phyloP scores from a whole-genome alignment of 2,797 vertebrate species.

The Falco concolor region DNA sequence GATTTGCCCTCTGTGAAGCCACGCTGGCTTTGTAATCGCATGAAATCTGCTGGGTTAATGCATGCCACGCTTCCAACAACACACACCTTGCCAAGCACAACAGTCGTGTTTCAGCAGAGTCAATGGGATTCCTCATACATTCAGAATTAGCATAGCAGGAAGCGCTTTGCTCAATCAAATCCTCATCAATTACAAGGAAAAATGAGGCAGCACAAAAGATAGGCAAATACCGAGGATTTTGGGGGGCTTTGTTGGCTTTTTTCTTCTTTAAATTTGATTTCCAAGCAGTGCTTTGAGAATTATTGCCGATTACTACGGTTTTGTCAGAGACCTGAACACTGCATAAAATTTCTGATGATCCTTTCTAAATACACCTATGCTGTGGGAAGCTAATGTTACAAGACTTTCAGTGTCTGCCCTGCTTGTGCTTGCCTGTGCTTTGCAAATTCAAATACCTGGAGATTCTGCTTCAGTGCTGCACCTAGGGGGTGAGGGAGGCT shows the following conservation, averaged over 20 bases:
- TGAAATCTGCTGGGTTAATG: rapidly evolving
- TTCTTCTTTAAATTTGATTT: neutral
- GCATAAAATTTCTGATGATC: neutral
- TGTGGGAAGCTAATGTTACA: neutral
- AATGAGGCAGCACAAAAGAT: neutral
- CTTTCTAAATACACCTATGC: neutral
- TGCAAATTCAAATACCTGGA: neutral
- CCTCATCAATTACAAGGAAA: neutral
- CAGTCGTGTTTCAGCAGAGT: neutral
- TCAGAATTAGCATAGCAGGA: neutral
- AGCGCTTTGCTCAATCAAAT: neutral
- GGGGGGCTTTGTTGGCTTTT: neutral
- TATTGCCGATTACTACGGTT: neutral
- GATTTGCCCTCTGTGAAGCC: too few species aligned
- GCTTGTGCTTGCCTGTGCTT: neutral
- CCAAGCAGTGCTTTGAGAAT: neutral
- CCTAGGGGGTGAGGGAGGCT: neutral
- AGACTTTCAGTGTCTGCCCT: neutral
- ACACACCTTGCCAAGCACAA: neutral
- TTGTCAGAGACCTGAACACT: neutral
- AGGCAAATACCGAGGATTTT: neutral
- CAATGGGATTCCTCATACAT: neutral
- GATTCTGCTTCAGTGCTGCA: neutral
- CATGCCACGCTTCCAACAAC: neutral
- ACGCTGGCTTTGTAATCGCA: neutral